These are phyloP conservation scores for Mungos mungo DNA, from an alignment of 2,113 vertebrate genomes.

Conservation along the genomic window DNA sequence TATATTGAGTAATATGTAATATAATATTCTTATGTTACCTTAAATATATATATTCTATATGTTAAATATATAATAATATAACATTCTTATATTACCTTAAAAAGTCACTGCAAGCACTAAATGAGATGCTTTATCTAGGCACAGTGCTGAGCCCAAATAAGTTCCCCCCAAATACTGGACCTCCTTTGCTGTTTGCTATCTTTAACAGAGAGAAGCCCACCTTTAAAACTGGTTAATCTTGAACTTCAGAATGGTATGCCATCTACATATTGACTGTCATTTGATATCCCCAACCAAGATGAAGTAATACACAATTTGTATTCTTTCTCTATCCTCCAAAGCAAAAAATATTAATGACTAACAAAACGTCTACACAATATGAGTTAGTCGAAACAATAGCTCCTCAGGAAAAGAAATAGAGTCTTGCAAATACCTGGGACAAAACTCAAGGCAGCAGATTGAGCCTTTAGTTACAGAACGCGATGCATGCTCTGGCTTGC, in stretches of 20 bases:
- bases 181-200: neutral
- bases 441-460: neutral
- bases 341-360: neutral
- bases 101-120: neutral
- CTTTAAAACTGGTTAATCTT: neutral
- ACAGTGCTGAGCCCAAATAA: neutral
- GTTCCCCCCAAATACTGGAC: neutral
- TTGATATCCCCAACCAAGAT: neutral
- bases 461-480: neutral
- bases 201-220: neutral
- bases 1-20: neutral
- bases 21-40: too few species aligned
- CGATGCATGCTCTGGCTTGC: neutral
- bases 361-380: neutral
- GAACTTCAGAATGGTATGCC: neutral
- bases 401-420: neutral
- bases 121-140: neutral
- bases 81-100: neutral
- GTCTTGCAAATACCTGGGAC: neutral
- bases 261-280: neutral
- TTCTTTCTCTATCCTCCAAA: neutral
- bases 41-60: too few species aligned
- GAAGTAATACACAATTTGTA: neutral
- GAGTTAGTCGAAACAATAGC: neutral
- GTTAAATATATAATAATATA: too few species aligned